Evolutionary conservation across 2,113 vertebrate genomes (phyloP).

Genomic region (Anhinga anhinga): DNA sequence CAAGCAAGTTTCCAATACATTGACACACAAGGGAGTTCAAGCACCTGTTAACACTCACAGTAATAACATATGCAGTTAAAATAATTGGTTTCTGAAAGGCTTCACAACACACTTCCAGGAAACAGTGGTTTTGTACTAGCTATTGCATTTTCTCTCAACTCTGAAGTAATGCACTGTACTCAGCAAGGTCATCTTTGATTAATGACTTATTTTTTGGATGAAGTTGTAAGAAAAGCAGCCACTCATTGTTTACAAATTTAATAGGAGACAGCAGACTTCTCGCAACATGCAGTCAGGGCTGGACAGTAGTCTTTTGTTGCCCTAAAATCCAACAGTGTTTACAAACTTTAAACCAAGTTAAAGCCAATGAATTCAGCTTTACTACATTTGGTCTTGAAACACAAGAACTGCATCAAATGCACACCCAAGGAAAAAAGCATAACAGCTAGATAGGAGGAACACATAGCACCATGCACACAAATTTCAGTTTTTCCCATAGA

Average conservation of each 20-base stretch:
- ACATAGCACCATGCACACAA: not conserved
- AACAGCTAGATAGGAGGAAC: not conserved
- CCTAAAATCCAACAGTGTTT: not conserved
- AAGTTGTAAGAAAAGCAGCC: not conserved
- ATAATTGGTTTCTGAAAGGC: constrained; percentile 3
- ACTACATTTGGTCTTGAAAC: not conserved
- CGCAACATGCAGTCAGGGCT: not conserved
- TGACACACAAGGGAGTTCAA: not conserved
- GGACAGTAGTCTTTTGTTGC: not conserved
- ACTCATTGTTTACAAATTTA: not conserved
- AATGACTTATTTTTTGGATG: not conserved
- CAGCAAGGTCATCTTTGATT: not conserved
- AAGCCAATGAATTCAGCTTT: not conserved
- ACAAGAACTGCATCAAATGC: not conserved
- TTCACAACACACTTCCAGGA: not conserved
- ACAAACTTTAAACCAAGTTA: not conserved
- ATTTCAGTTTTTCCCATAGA: not conserved
- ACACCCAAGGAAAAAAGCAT: not conserved
- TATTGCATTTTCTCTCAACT: not conserved
- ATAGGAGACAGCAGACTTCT: not conserved
- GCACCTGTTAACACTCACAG: constrained; percentile 1
- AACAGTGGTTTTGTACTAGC: not conserved
- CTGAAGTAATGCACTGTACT: not conserved
- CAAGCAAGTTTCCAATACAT: not conserved
- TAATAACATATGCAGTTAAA: constrained; percentile 1